Conservation (phyloP, 2,113 vertebrate species). For the Sebastes schlegelii region DNA sequence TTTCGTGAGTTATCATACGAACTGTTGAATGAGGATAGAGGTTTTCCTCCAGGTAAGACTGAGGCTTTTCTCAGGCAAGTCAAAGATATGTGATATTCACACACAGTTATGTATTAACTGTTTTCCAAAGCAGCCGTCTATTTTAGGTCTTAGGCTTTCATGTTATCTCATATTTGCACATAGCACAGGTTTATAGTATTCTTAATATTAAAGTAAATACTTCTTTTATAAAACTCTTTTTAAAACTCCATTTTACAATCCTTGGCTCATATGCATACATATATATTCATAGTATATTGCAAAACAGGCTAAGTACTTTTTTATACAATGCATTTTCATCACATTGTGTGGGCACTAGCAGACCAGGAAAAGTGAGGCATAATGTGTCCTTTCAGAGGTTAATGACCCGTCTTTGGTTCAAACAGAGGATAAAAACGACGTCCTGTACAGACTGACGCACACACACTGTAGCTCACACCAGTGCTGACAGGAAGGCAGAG, state of each 20-base stretch:
- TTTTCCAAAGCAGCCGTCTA: not conserved
- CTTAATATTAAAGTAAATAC: not conserved
- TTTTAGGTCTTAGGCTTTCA: not conserved
- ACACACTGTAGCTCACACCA: conserved; percentile 40
- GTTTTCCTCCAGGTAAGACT: not conserved
- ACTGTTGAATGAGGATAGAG: not conserved
- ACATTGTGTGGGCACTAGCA: not conserved
- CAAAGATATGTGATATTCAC: not conserved
- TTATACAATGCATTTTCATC: not conserved
- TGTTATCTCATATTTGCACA: not conserved
- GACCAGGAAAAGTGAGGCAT: conserved; percentile 7
- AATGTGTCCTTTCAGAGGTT: conserved; percentile 21
- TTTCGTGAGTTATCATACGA: not conserved
- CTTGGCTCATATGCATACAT: not conserved
- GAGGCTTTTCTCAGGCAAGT: not conserved
- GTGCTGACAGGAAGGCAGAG: conserved; percentile 53
- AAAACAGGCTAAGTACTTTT: not conserved
- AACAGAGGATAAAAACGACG: conserved; percentile 21
- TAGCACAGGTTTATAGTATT: not conserved
- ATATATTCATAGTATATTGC: not conserved
- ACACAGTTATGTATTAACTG: not conserved
- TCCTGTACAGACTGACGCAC: conserved; percentile 24
- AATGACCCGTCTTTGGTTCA: conserved; percentile 24
- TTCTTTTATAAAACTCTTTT: not conserved
- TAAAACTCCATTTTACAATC: not conserved